Percentiles rank a stretch among this genome's conserved stretches.
phyloP scores from a whole-genome alignment of 2,888 invertebrate species.

The Acleris emargana region DNA sequence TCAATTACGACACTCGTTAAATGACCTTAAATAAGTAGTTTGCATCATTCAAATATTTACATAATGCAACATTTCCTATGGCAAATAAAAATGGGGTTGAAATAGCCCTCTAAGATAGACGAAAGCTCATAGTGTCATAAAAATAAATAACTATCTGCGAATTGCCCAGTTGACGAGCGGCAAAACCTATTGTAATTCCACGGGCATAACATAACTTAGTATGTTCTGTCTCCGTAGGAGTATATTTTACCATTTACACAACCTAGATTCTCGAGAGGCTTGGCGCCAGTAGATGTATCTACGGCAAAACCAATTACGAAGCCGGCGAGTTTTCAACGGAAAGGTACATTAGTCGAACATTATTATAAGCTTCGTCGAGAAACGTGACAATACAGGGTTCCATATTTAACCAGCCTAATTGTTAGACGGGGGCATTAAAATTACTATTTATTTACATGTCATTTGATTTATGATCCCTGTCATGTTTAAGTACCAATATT shows the following conservation, averaged over 20 bases:
- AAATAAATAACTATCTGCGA: too few relatives aligned
- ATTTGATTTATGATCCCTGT: conserved; percentile 22
- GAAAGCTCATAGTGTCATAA: too few relatives aligned
- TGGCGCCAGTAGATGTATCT: conserved; percentile 30
- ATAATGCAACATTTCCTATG: too few relatives aligned
- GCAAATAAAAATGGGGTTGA: too few relatives aligned
- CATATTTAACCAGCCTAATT: conserved; percentile 23
- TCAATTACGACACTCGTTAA: too few relatives aligned
- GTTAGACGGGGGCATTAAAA: conserved; percentile 13
- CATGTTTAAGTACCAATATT: conserved; percentile 8
- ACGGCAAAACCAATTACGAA: conserved; percentile 24
- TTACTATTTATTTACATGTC: conserved; percentile 28
- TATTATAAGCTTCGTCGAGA: conserved; percentile 5
- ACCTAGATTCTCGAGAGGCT: conserved; percentile 28
- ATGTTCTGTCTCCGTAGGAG: conserved; percentile 14
- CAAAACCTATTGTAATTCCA: too few relatives aligned
- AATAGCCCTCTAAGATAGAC: too few relatives aligned
- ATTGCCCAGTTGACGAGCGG: too few relatives aligned
- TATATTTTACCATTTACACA: conserved; percentile 24
- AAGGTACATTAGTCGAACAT: conserved; percentile 9
- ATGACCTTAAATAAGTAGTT: too few relatives aligned
- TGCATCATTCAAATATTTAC: too few relatives aligned
- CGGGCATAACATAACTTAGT: conserved; percentile 5
- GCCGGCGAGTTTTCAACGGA: conserved; percentile 18
- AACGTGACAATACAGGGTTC: conserved; percentile 17